Conservation (phyloP, 1,140 invertebrate species). For the Drosophila elegans region DNA sequence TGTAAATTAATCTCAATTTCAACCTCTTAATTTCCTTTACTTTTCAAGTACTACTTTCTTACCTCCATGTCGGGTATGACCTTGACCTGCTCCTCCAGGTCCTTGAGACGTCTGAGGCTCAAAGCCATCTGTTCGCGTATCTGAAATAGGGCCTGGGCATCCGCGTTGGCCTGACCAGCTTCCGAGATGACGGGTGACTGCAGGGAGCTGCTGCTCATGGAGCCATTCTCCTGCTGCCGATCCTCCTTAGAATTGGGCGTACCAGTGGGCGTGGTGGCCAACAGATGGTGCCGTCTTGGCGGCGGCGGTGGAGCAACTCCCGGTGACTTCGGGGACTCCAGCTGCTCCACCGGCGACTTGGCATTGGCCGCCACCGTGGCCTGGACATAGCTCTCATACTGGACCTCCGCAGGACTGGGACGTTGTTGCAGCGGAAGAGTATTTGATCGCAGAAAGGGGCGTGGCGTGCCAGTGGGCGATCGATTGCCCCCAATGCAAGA, state of each 20-base stretch:
- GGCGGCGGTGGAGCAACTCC: constrained; percentile 68
- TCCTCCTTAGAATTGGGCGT: constrained; percentile 22
- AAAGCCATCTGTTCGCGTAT: constrained; percentile 88
- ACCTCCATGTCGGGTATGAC: constrained; percentile 93
- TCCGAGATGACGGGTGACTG: constrained; percentile 64
- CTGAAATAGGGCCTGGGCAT: constrained; percentile 74
- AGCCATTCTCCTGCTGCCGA: constrained; percentile 36
- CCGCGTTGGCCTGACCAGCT: constrained; percentile 47
- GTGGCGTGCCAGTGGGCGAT: constrained; percentile 60
- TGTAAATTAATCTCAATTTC: no score
- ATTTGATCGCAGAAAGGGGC: constrained; percentile 66
- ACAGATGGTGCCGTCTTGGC: constrained; percentile 61
- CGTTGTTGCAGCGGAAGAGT: constrained; percentile 73
- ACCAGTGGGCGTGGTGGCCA: constrained; percentile 24
- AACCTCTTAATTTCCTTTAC: no score
- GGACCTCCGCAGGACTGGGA: constrained; percentile 75
- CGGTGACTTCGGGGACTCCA: constrained; percentile 33
- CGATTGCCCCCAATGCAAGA: constrained; percentile 79
- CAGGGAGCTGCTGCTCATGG: constrained; percentile 34
- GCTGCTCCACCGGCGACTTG: constrained; percentile 78
- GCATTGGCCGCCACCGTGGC: constrained; percentile 81
- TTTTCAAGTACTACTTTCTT: no score
- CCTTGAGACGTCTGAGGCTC: constrained; percentile 91
- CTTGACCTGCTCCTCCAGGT: constrained; percentile 94
- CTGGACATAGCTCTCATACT: constrained; percentile 81